Base-by-base conservation (phyloP, 2,113 vertebrate species). In the Paramormyrops kingsleyae region DNA sequence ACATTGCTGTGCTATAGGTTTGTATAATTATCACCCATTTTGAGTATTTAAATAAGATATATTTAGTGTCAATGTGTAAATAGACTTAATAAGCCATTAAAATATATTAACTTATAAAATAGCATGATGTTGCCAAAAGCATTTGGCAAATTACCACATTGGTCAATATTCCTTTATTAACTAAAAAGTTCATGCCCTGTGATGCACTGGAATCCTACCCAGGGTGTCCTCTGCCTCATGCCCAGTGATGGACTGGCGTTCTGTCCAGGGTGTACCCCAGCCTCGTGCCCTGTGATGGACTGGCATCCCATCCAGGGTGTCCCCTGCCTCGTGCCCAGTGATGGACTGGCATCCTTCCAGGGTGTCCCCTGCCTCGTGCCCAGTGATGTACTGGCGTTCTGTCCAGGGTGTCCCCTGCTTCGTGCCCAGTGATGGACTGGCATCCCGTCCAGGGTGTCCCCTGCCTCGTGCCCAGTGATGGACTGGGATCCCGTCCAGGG, bases 381-480 rank as follows among this genome's bases (percentile, higher is more conserved):
- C 52, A 0, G 15, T 4, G 17, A 19, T 52, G 13, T 0, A 52
- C 50, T 52, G 12, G 50, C 0, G 0, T 50, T 2, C 49, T 3
- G 3, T 50, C 49, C 49, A 50, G 49, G 49, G 49, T 50, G 49
- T 50, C 10, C 49, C 2, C 49, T 50, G 49, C 49, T 2, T 9
- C 46, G 0, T 47, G 46, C 8, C 46, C 46, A 1, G 46, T 9
- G 46, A 47, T 9, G 46, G 7, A 47, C 6, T 47, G 46, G 46
- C 7, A 9, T 47, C 8, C 46, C 0, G 1, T 49, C 47, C 47
- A 49, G 47, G 47, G 47, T 49, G 47, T 49, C 47, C 47, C 1
- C 47, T 49, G 47, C 47, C 47, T 49, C 47, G 9, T 10, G 47
- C 47, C 47, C 47, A 1, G 47, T 10, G 47, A 49, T 49, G 5